Evolutionary conservation across 2,888 invertebrate species (phyloP).

Genomic region (Hartigia nigra): DNA sequence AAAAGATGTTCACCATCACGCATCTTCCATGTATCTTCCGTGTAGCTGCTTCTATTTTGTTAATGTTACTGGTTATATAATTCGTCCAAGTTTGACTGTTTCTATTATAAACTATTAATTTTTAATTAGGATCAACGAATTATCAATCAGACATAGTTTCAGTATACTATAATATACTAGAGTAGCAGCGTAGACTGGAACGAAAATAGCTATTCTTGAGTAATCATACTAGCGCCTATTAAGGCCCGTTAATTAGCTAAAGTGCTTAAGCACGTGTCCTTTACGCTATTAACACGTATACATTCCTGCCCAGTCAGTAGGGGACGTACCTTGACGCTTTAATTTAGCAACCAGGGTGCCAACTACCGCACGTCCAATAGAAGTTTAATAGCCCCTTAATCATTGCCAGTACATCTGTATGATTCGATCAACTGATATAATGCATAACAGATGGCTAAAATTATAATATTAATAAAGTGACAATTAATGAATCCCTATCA

Average conservation of each 20-base stretch:
- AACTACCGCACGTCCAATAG: not conserved
- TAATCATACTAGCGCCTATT: not conserved
- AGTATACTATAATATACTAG: not conserved
- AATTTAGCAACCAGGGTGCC: not conserved
- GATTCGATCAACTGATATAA: not conserved
- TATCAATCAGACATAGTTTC: not conserved
- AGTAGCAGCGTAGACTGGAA: not conserved
- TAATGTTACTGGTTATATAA: not conserved
- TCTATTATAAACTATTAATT: not conserved
- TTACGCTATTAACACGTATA: not conserved
- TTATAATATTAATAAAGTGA: not conserved
- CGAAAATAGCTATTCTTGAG: not conserved
- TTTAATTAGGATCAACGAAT: not conserved
- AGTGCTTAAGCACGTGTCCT: not conserved
- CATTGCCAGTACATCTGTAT: not conserved
- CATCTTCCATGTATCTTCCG: not conserved
- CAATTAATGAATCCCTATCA: not conserved
- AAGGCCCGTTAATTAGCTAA: not conserved
- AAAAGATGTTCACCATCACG: not conserved
- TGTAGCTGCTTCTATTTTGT: not conserved
- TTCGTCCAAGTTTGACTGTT: not conserved
- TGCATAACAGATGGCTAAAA: not conserved
- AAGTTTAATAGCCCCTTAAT: not conserved
- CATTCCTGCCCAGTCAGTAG: not conserved
- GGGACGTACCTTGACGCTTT: not conserved